Conservation (phyloP, 2,113 vertebrate genomes). For the Daphoenositta chrysoptera region DNA sequence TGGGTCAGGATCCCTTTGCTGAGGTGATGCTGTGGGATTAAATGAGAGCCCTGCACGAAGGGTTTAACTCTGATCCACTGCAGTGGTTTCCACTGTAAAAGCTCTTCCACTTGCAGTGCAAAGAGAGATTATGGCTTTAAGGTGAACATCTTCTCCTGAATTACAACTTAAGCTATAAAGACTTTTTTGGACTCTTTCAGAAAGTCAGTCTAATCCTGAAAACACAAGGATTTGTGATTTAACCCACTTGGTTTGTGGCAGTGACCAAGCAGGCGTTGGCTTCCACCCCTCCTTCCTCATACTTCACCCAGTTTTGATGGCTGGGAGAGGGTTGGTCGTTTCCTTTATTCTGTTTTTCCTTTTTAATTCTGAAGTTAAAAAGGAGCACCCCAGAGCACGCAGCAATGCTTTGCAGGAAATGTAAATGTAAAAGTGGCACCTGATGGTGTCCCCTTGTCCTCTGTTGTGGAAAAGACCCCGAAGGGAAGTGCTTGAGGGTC, state of each 20-base stretch:
- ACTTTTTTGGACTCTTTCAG: neutral
- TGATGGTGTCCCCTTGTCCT: neutral
- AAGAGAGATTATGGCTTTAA: neutral
- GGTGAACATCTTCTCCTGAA: neutral
- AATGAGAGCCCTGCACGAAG: neutral
- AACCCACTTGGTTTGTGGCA: neutral
- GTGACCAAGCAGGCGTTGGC: neutral
- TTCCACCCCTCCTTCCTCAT: neutral
- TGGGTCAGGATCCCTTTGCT: neutral
- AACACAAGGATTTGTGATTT: neutral
- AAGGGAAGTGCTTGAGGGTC: neutral
- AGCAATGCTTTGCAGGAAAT: neutral
- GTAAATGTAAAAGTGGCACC: neutral
- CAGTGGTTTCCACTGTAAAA: neutral
- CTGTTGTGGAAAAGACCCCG: neutral
- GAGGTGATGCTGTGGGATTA: neutral
- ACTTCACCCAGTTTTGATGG: neutral
- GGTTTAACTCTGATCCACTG: neutral
- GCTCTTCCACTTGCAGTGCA: neutral
- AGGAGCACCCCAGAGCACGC: rapidly evolving
- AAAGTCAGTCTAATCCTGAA: neutral
- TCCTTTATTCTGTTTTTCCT: neutral
- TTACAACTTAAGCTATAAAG: neutral
- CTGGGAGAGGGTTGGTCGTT: neutral
- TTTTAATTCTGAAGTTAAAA: neutral